Evolutionary conservation across 2,797 vertebrate species (phyloP).

Genomic region (Syncerus caffer): DNA sequence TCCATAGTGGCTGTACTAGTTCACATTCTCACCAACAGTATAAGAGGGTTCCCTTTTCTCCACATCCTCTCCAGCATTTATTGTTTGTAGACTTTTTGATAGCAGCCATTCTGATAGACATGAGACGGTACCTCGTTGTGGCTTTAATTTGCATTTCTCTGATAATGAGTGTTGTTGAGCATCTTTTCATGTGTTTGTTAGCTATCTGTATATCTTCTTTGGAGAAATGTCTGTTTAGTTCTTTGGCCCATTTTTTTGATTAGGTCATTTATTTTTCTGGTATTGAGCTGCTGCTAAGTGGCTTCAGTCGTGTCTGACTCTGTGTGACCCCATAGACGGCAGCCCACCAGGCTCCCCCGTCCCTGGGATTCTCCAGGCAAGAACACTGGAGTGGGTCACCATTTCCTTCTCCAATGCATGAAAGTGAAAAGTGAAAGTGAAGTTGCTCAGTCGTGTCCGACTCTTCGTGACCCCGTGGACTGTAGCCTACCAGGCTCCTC

Average conservation of each 20-base stretch:
- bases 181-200: background rate
- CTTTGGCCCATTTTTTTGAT: background rate
- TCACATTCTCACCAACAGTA: background rate
- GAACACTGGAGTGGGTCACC: too few species aligned
- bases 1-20: background rate
- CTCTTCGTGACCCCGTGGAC: too few species aligned
- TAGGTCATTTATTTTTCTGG: background rate
- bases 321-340: too few species aligned
- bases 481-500: too few species aligned
- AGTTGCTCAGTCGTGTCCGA: too few species aligned
- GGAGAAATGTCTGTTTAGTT: background rate
- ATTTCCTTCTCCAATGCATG: too few species aligned
- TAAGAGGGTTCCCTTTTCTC: background rate
- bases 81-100: background rate
- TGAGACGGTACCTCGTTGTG: background rate
- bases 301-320: too few species aligned
- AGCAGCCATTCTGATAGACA: background rate
- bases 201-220: background rate
- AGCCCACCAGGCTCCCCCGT: too few species aligned
- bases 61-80: background rate
- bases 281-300: background rate
- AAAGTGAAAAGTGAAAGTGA: too few species aligned
- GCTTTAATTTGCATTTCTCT: background rate
- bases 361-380: too few species aligned
- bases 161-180: background rate